A percentile compares a stretch with the other conserved stretches of the same genome.
Conservation (phyloP, 2,113 vertebrate genomes). For the Scomber japonicus region DNA sequence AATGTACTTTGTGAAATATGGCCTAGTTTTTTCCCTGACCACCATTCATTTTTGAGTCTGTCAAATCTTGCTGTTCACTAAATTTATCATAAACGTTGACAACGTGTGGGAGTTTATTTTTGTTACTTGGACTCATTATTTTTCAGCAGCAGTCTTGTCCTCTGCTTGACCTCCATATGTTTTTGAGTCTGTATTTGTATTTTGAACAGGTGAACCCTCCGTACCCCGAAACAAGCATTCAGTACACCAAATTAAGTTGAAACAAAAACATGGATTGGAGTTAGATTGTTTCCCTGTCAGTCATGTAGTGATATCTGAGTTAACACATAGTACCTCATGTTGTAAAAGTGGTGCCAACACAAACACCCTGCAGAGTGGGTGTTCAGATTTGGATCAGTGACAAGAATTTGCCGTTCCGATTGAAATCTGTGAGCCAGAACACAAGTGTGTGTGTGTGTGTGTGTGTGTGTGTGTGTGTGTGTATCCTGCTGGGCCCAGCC, state of each 20-base stretch:
- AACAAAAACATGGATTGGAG: background rate
- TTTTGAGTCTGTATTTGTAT: background rate
- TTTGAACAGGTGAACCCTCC: background rate
- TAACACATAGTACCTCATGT: background rate
- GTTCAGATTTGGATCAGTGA: constrained; percentile 20
- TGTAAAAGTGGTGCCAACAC: background rate
- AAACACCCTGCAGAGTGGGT: background rate
- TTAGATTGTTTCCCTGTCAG: background rate
- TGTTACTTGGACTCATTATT: too few relatives aligned
- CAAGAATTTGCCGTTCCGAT: constrained; percentile 9
- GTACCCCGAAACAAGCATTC: background rate
- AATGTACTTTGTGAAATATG: too few relatives aligned
- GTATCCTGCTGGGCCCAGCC: background rate
- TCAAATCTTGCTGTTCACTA: too few relatives aligned
- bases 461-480: background rate
- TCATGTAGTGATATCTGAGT: background rate
- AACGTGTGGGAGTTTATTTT: too few relatives aligned
- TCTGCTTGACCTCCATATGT: background rate
- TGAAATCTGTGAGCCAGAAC: constrained; percentile 9
- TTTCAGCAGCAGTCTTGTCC: too few relatives aligned
- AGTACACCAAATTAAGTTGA: background rate
- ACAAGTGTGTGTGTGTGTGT: background rate
- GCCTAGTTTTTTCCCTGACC: too few relatives aligned
- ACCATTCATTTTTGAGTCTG: too few relatives aligned
- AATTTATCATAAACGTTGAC: too few relatives aligned